Evolutionary conservation across 2,113 vertebrate genomes (phyloP).

Genomic region (Nematolebias whitei): DNA sequence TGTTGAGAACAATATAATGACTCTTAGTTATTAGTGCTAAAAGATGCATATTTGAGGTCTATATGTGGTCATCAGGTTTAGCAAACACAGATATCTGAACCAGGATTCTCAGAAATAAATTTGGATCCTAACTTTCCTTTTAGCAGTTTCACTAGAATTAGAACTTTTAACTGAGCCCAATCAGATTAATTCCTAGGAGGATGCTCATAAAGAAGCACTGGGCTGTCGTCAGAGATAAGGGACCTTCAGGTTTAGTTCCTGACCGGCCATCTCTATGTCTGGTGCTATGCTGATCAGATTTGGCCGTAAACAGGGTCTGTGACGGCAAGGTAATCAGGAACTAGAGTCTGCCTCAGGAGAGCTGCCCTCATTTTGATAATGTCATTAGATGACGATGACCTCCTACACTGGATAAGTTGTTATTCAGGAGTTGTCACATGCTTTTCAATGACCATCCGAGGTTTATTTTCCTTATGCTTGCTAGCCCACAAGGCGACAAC

Average conservation of each 20-base stretch:
- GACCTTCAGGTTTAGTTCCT: slow-evolving; percentile 57
- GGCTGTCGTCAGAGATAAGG: slow-evolving; percentile 62
- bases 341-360: slow-evolving; percentile 66
- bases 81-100: slow-evolving; percentile 26
- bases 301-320: slow-evolving; percentile 59
- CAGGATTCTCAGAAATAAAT: slow-evolving; percentile 22
- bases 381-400: slow-evolving; percentile 69
- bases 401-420: slow-evolving; percentile 67
- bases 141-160: slow-evolving; percentile 21
- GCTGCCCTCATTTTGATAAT: slow-evolving; percentile 71
- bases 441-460: slow-evolving; percentile 64
- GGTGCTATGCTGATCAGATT: slow-evolving; percentile 77
- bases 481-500: background rate
- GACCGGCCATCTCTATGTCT: slow-evolving; percentile 60
- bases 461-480: slow-evolving; percentile 28
- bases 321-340: slow-evolving; percentile 69
- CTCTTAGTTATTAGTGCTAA: background rate
- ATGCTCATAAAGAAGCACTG: slow-evolving; percentile 41
- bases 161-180: slow-evolving; percentile 49
- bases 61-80: slow-evolving; percentile 20
- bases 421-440: slow-evolving; percentile 61
- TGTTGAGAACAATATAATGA: background rate
- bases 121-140: slow-evolving; percentile 35
- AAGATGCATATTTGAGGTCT: too few relatives aligned
- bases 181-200: slow-evolving; percentile 57